Base-by-base conservation (phyloP, 2,888 invertebrate genomes). In the Volucella inanis region DNA sequence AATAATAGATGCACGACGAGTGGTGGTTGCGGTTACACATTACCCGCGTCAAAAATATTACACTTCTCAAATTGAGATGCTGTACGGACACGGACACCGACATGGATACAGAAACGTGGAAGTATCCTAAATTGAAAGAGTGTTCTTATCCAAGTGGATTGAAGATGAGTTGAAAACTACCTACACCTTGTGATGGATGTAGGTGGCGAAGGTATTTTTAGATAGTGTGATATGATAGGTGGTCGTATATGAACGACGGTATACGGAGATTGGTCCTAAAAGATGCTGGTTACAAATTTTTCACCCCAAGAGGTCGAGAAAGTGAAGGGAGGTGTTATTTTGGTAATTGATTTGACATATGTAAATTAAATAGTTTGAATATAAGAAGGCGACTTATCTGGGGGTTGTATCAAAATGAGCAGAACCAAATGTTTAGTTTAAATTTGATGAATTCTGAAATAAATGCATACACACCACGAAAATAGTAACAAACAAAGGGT, bases 21-120 rank as follows among this genome's bases (percentile, higher is more conserved):
- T 76, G 65, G 76, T 76, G 76, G 81, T 77, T 85, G 76, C 62
- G 81, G 85, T 81, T 77, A 85, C 80, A 85, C 72, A 85, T 85
- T 81, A 81, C 72, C 76, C 72, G 64, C 61, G 85, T 85, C 85
- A 72, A 57, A 76, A 75, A 70, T 79, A 75, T 75, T 79, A 74
- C 74, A 75, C 64, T 74, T 83, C 54, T 64, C 62, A 78, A 64
- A 74, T 78, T 83, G 50, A 83, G 72, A 78, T 78, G 62, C 31
- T 31, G 31, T 31, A 31, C 31, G 31, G 31, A 31, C 31, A 31
- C 31, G 6, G 31, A 6, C 31, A 31, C 31, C 31, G 31, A 31
- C 31, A 31, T 31, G 31, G 31, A 31, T 31, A 31, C 31, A 31
- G 31, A 31, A 31, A 3, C 31, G 31, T 31, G 31, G 6, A 31